These are phyloP conservation scores for Zaprionus capensis DNA, from an alignment of 1,140 invertebrate species.

Conservation along the genomic window DNA sequence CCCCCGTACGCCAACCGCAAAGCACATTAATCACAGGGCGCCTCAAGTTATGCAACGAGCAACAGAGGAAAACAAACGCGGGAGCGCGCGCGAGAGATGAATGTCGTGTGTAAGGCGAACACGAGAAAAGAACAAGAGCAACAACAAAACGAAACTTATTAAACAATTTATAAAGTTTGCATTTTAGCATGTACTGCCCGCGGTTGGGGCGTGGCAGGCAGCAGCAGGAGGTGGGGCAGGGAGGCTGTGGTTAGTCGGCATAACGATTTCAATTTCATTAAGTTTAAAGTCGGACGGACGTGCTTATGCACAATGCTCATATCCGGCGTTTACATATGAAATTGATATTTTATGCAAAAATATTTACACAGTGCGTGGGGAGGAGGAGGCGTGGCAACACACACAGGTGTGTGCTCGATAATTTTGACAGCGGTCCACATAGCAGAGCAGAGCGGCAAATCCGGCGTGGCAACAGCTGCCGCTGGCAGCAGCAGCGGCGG, in stretches of 20 bases:
- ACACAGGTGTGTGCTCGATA: conserved; percentile 62
- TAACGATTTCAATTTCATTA: conserved; percentile 69
- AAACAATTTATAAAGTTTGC: conserved; percentile 61
- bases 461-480: background rate
- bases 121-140: background rate
- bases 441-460: background rate
- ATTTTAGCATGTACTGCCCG: conserved; percentile 25
- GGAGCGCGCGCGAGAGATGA: conserved; percentile 19
- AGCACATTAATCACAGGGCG: conserved; percentile 39
- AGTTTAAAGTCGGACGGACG: conserved; percentile 47
- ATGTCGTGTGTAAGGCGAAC: conserved; percentile 22
- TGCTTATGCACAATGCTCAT: conserved; percentile 50
- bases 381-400: background rate
- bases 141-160: conserved; percentile 37
- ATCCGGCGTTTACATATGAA: conserved; percentile 58
- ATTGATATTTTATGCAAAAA: conserved; percentile 81
- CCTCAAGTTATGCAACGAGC: conserved; percentile 51
- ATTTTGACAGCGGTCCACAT: conserved; percentile 52
- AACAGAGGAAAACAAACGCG: conserved; percentile 16
- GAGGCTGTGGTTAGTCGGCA: conserved; percentile 11
- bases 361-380: conserved; percentile 46
- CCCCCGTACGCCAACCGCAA: background rate
- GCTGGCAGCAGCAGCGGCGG: background rate
- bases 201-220: background rate
- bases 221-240: background rate